Evolutionary conservation across 2,888 invertebrate genomes (phyloP).

Genomic region (Thymelicus sylvestris): DNA sequence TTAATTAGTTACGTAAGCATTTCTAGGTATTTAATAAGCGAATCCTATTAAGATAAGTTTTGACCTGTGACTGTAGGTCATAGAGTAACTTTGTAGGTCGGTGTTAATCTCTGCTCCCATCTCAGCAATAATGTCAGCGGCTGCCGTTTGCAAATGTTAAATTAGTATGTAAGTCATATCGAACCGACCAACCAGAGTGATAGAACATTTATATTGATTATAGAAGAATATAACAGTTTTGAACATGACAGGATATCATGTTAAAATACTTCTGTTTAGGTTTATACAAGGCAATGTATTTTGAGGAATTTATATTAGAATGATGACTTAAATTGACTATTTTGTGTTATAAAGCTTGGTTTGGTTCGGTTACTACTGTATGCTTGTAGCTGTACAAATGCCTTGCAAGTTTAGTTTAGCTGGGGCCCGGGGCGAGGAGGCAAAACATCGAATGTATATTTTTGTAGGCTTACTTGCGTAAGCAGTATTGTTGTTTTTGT

Average conservation of each 20-base stretch:
- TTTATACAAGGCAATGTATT: too few relatives aligned
- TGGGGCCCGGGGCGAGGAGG: not conserved
- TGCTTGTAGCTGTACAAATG: constrained; percentile 15
- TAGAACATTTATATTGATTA: not conserved
- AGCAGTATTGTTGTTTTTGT: constrained; percentile 47
- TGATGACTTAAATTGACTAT: too few relatives aligned
- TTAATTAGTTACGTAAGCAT: not conserved
- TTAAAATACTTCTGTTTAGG: too few relatives aligned
- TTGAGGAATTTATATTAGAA: too few relatives aligned
- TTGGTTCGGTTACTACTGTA: not conserved
- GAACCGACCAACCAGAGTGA: not conserved
- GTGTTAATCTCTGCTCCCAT: too few relatives aligned
- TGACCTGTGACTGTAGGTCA: too few relatives aligned
- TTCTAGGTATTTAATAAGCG: not conserved
- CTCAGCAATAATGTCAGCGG: not conserved
- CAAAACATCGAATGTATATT: constrained; percentile 52
- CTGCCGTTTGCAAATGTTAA: not conserved
- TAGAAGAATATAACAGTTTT: too few relatives aligned
- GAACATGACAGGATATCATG: too few relatives aligned
- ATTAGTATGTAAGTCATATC: not conserved
- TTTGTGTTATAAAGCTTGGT: constrained; percentile 6
- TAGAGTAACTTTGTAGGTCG: too few relatives aligned
- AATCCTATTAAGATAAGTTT: constrained; percentile 4
- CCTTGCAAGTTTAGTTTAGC: constrained; percentile 5
- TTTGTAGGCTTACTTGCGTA: constrained; percentile 51